These are phyloP conservation scores for Antechinus flavipes DNA, from an alignment of 2,113 vertebrate species.

Conservation along the genomic window DNA sequence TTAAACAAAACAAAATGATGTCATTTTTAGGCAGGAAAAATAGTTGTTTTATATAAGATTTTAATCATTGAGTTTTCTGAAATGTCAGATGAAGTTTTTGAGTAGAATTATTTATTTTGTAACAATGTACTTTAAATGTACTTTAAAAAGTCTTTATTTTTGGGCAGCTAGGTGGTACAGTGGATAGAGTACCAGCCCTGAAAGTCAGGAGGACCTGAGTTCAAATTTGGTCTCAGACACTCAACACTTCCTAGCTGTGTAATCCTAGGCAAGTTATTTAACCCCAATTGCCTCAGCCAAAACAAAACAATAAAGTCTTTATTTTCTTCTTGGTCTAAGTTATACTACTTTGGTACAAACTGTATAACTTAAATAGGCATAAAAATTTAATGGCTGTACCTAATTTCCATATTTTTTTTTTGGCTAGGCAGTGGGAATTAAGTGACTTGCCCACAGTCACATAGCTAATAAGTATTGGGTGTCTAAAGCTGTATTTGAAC, in stretches of 20 bases:
- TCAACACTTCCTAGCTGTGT: too few species aligned
- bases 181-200: too few species aligned
- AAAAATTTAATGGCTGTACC: not conserved
- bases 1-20: not conserved
- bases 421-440: too few species aligned
- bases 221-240: too few species aligned
- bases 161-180: too few species aligned
- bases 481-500: too few species aligned
- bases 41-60: not conserved
- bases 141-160: not conserved
- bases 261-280: too few species aligned
- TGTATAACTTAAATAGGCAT: not conserved
- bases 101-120: not conserved
- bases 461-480: too few species aligned
- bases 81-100: not conserved
- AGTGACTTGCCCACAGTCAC: too few species aligned
- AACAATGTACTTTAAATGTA: not conserved
- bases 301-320: too few species aligned
- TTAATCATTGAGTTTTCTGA: not conserved
- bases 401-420: not conserved
- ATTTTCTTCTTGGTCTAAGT: not conserved
- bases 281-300: too few species aligned
- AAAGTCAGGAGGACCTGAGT: too few species aligned
- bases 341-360: not conserved
- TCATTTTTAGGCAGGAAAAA: not conserved